Conservation (phyloP, 2,113 vertebrate genomes). For the Corythornis madagascariensis region DNA sequence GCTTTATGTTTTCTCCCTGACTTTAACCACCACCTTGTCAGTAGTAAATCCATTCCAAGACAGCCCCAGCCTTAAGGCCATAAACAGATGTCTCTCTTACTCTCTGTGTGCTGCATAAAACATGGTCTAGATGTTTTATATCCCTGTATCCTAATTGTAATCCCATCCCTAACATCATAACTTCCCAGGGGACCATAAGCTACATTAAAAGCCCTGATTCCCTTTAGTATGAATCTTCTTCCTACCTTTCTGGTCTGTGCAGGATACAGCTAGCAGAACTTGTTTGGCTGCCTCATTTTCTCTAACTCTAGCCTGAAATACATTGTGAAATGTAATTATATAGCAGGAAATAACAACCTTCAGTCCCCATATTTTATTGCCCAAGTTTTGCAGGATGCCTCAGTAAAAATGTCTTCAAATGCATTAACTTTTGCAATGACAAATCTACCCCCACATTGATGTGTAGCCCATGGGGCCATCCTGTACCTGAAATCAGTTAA, state of each 20-base stretch:
- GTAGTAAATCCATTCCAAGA: background rate
- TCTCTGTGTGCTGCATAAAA: background rate
- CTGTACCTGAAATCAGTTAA: conserved; percentile 20
- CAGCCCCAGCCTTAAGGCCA: background rate
- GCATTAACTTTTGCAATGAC: background rate
- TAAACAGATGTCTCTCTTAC: background rate
- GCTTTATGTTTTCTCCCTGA: background rate
- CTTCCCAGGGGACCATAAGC: background rate
- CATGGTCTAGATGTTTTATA: conserved; percentile 6
- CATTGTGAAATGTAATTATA: background rate
- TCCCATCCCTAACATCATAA: background rate
- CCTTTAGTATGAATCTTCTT: background rate
- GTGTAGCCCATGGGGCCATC: background rate
- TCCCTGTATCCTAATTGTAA: background rate
- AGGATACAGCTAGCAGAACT: background rate
- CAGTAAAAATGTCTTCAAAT: conserved; percentile 16
- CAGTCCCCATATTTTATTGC: background rate
- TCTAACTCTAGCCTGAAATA: background rate
- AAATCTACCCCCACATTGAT: background rate
- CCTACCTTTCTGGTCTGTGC: background rate
- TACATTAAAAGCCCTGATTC: background rate
- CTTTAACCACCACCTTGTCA: background rate
- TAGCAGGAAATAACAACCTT: background rate
- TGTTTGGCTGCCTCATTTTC: conserved; percentile 5
- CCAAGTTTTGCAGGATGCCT: background rate